Conservation (phyloP, 2,888 invertebrate genomes). For the Muscina levida region DNA sequence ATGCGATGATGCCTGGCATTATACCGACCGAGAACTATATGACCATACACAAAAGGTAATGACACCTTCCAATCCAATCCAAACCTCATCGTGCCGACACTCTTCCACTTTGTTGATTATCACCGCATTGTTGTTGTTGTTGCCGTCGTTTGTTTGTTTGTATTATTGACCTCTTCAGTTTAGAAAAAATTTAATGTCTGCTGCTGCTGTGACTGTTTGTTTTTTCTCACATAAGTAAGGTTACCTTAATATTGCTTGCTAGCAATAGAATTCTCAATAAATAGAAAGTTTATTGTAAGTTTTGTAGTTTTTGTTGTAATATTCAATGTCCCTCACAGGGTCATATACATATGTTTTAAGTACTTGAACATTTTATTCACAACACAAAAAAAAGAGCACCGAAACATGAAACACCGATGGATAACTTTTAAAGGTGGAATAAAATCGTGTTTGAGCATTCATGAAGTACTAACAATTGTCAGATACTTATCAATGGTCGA, state of each 20-base stretch:
- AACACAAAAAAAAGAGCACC: background rate
- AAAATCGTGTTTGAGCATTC: too few species aligned
- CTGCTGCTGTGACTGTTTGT: slow-evolving; percentile 19
- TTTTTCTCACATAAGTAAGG: slow-evolving; percentile 51
- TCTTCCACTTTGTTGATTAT: slow-evolving; percentile 3
- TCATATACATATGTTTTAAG: slow-evolving; percentile 10
- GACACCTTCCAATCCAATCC: slow-evolving; percentile 29
- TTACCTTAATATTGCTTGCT: background rate
- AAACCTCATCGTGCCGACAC: background rate
- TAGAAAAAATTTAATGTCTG: too few species aligned
- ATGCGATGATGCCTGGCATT: background rate
- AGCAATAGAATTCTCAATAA: background rate
- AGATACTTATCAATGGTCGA: too few species aligned
- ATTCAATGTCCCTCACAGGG: slow-evolving; percentile 16
- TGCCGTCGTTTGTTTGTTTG: background rate
- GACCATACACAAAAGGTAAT: slow-evolving; percentile 27
- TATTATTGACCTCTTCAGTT: slow-evolving; percentile 60
- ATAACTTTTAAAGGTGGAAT: too few species aligned
- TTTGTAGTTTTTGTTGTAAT: background rate
- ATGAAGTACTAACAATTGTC: background rate
- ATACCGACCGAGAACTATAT: background rate
- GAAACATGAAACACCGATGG: background rate
- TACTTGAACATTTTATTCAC: background rate
- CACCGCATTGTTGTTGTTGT: background rate
- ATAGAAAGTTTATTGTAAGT: slow-evolving; percentile 10